Evolutionary conservation across 1,140 invertebrate species (phyloP), one percentile per base, ranked within the genome.

Genomic region (Drosophila varians): DNA sequence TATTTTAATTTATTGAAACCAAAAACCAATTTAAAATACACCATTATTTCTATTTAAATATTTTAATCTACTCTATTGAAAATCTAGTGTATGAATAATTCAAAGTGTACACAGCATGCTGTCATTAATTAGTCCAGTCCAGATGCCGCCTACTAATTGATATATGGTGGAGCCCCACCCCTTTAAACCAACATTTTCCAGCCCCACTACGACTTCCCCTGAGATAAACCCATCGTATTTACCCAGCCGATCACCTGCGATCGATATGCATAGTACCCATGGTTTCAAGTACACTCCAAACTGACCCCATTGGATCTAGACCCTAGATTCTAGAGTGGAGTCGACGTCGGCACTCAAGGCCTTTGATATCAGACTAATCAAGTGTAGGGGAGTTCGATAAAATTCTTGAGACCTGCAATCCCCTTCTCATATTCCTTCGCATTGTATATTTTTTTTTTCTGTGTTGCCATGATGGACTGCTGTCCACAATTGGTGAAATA

Each of bases 351-450:
- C 56, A 48, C 49, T 78, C 56, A 72, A 28, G 53, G 76, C 47
- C 71, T 84, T 84, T 84, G 75, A 86, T 84, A 84, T 86, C 80
- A 86, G 79, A 86, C 79, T 76, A 84, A 86, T 84, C 77, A 79
- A 78, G 57, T 25, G 57, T 40, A 53, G 64, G 74, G 43, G 34
- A 62, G 56, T 23, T 64, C 75, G 79, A 84, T 86, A 86, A 82
- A 82, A 73, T 40, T 34, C 53, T 43, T 1, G 28, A 58, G 57
- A 36, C 70, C 36, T 18, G 47, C 11, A n/a, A 46, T 14, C 25
- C 42, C 40, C 26, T 28, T 48, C 40, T 23, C 40, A 14, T 36
- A 45, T 12, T 57, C 38, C 60, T 16, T 8, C n/a, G 12, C 4
- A 36, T 36, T 3, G n/a, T 36, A 36, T 40, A 12, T 5, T 12